Percentiles rank a stretch among this genome's conserved stretches.
Evolutionary conservation across 2,797 vertebrate species (phyloP).

Genomic region (Pangasius sanitwongsei): DNA sequence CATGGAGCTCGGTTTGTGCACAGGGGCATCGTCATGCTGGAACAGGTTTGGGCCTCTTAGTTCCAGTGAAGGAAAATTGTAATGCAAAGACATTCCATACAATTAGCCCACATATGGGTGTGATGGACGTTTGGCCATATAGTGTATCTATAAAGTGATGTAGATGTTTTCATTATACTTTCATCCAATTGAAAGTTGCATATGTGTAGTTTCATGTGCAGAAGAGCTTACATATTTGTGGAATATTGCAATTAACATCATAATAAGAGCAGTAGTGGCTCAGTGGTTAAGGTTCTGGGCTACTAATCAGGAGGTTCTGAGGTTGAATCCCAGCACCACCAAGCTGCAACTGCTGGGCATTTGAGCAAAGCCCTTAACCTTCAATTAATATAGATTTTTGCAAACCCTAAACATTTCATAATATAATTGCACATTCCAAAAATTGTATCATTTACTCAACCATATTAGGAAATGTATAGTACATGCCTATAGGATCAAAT

Average conservation of each 20-base stretch:
- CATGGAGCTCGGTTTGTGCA: background rate
- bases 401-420: too few relatives aligned
- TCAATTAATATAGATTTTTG: background rate
- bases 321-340: background rate
- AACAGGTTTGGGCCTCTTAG: too few relatives aligned
- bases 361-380: background rate
- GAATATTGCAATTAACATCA: background rate
- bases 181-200: background rate
- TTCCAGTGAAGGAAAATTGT: background rate
- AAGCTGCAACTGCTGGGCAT: background rate
- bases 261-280: background rate
- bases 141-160: background rate
- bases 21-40: too few relatives aligned
- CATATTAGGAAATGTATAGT: background rate
- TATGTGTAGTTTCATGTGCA: background rate
- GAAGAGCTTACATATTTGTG: background rate
- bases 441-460: background rate
- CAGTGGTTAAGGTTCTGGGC: background rate
- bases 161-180: background rate
- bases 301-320: background rate
- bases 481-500: background rate
- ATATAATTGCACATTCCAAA: background rate
- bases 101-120: background rate
- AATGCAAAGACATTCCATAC: background rate
- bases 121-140: background rate